Evolutionary conservation across 2,797 vertebrate genomes (phyloP), one percentile per base, ranked within the genome.

Genomic region (Smutsia gigantea): DNA sequence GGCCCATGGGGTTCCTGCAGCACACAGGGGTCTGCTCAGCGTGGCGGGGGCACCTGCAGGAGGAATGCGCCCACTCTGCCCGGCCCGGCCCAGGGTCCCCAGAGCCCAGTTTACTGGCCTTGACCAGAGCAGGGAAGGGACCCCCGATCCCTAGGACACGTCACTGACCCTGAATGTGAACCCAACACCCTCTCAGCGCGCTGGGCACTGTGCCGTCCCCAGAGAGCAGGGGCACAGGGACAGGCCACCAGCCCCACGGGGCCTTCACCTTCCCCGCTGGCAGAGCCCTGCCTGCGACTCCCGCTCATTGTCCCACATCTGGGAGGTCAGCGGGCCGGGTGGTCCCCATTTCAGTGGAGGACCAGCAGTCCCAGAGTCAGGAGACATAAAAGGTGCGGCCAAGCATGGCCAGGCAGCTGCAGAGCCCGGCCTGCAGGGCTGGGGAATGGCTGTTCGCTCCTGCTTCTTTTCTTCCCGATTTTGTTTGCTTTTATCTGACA

Each of bases 1-100:
- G 99, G 88, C 99, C 99, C 98, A 98, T 98, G 78, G 99, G 99
- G 95, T 99, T 99, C 97, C 99, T 99, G 88, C 25, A 13, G 91
- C 23, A n/a, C 17, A n/a, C 42, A 92, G 10, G 90, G 49, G 49
- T 37, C 2, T 0, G 4, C 42, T 95, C 13, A 9, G 12, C 3
- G 0, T 46, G 23, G 18, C 0, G 19, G 55, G 31, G 55, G 23
- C 25, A 13, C 25, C 39, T 31, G 7, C 19, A 0, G 25, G 85
- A 46, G 39, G 4, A 0, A 0, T 2, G 0, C 1, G 13, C 49
- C 1, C 0, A 39, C 18, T 68, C 64, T 3, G 1, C 64, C n/a
- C 14, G 2, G 1, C 75, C 49, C 3, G 34, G 11, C 15, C 10
- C 29, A 14, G 34, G 31, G 39, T 14, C 51, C 27, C 39, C 68